Conservation (phyloP, 2,888 invertebrate genomes). For the Argyresthia albistria region DNA sequence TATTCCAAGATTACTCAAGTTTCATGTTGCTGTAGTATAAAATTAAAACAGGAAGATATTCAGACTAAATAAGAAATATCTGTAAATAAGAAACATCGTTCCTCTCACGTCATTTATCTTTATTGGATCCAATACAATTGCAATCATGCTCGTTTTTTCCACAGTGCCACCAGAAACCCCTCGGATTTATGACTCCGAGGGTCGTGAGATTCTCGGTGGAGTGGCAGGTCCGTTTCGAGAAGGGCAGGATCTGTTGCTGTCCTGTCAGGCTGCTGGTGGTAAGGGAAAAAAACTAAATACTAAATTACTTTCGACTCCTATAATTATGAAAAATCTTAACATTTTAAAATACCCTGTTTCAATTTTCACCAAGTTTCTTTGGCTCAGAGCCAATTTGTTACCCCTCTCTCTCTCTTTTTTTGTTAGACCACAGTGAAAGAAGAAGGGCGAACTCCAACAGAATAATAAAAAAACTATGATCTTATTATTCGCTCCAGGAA, state of each 20-base stretch:
- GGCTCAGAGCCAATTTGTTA: background rate
- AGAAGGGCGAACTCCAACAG: background rate
- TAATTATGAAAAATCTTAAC: too few species aligned
- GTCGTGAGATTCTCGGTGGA: slow-evolving; percentile 80
- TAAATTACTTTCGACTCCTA: background rate
- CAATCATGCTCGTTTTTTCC: slow-evolving; percentile 24
- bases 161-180: slow-evolving; percentile 86
- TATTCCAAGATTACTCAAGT: too few species aligned
- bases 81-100: too few species aligned
- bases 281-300: slow-evolving; percentile 23
- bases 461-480: too few species aligned
- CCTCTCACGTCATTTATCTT: too few species aligned
- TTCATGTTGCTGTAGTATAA: too few species aligned
- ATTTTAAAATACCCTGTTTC: too few species aligned
- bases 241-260: slow-evolving; percentile 86
- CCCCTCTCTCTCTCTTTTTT: background rate
- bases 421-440: background rate
- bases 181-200: slow-evolving; percentile 87
- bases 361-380: background rate
- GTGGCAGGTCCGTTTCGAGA: slow-evolving; percentile 90
- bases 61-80: too few species aligned
- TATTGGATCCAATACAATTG: too few species aligned
- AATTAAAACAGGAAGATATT: too few species aligned
- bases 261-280: slow-evolving; percentile 92
- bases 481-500: slow-evolving; percentile 67